A percentile compares a stretch with the other conserved stretches of the same genome.
Conservation (phyloP, 2,888 invertebrate genomes). For the Neoaliturus tenellus region DNA sequence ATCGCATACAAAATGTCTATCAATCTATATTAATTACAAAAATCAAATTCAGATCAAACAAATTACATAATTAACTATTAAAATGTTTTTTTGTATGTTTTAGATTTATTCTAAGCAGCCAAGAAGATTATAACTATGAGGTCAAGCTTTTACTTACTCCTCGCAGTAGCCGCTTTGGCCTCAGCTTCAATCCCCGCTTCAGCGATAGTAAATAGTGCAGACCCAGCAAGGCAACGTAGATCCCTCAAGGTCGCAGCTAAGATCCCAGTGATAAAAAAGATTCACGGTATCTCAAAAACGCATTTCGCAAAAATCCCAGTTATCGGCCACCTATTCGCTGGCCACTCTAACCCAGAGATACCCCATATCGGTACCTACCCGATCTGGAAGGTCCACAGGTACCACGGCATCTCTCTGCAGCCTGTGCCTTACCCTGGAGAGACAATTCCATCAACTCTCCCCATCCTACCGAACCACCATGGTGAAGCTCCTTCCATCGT, state of each 20-base stretch:
- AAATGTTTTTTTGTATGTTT: not conserved
- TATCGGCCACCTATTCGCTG: slow-evolving; percentile 17
- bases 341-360: not conserved
- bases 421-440: slow-evolving; percentile 66
- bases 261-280: not conserved
- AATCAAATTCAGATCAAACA: too few relatives aligned
- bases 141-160: not conserved
- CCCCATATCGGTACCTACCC: slow-evolving; percentile 58
- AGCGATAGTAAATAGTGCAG: not conserved
- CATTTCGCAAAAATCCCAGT: slow-evolving; percentile 21
- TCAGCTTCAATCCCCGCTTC: not conserved
- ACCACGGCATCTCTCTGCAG: slow-evolving; percentile 68
- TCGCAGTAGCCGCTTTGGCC: not conserved
- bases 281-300: not conserved
- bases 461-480: not conserved
- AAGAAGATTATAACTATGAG: not conserved
- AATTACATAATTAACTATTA: not conserved
- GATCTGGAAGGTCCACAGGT: slow-evolving; percentile 69
- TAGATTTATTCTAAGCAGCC: not conserved
- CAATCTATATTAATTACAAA: too few relatives aligned
- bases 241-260: not conserved
- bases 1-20: too few relatives aligned
- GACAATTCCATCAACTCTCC: not conserved
- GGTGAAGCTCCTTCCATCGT: slow-evolving; percentile 52
- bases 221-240: slow-evolving; percentile 3